Evolutionary conservation across 2,797 vertebrate genomes (phyloP), one percentile per base, ranked within the genome.

Genomic region (Microhierax caerulescens): DNA sequence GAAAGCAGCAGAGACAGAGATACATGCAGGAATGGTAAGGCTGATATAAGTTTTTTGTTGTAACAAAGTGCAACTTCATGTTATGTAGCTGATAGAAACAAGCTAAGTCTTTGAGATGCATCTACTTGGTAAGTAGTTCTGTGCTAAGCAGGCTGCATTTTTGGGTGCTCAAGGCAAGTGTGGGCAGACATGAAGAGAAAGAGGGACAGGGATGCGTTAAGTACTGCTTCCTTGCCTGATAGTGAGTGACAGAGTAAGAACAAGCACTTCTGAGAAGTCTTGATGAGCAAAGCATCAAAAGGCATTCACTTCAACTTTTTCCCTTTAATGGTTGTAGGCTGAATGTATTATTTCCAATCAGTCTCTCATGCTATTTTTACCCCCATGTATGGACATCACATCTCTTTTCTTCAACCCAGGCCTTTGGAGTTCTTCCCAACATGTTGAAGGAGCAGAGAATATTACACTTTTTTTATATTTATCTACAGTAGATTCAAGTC

Each of bases 401-500:
- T 80, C 64, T 87, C 78, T 90, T n/a, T 41, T 85, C 70, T 79
- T 92, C 78, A 83, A 57, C 30, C 16, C 68, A 91, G 50, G 39
- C 78, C 50, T 96, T 68, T 96, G 95, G 94, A 97, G 81, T 51
- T 89, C 64, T 95, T 97, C 95, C 95, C 93, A 89, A 72, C 1
- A 17, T 68, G 65, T 37, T 87, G 50, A 85, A 91, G 78, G 34
- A 82, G 11, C 15, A 67, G 36, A 72, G 28, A 60, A 45, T 79
- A 85, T 92, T 61, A 64, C 34, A 60, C 30, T 59, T 95, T 43
- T 43, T 51, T 94, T 80, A 41, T 69, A 65, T 92, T 94, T 94
- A 93, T 81, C 93, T 96, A 85, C 88, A 88, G 57, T 85, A 94
- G 56, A 61, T 77, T 85, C 36, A 82, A 85, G 53, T 56, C 5